Percentiles rank a stretch among this genome's conserved stretches.
Conservation (phyloP, 2,888 invertebrate species). For the Macrophya alboannulata region DNA sequence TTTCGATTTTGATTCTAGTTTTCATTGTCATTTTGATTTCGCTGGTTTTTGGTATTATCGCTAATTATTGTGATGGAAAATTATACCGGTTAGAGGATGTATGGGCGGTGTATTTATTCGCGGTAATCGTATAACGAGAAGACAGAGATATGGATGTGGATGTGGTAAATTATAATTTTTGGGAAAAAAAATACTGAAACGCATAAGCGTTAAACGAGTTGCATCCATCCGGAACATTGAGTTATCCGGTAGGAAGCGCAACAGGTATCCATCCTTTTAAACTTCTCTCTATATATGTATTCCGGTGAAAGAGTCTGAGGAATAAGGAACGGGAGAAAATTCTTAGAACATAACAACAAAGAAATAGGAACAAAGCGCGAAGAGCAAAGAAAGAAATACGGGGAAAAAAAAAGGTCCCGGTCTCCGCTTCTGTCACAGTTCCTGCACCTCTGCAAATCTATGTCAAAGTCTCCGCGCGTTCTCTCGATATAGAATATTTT, state of each 20-base stretch:
- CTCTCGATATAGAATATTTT: not conserved
- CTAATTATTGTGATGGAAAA: not conserved
- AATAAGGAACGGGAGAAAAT: conserved; percentile 61
- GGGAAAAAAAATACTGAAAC: conserved; percentile 28
- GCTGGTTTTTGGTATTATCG: not conserved
- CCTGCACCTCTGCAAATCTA: not conserved
- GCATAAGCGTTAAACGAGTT: conserved; percentile 50
- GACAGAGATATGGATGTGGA: not conserved
- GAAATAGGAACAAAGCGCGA: conserved; percentile 41
- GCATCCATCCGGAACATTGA: conserved; percentile 48
- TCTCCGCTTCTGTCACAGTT: not conserved
- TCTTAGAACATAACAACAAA: conserved; percentile 58
- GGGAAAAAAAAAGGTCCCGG: conserved; percentile 10
- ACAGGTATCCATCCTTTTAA: conserved; percentile 73
- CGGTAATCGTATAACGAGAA: not conserved
- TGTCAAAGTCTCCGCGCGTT: conserved; percentile 7
- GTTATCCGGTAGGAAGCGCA: conserved; percentile 64
- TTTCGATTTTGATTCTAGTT: not conserved
- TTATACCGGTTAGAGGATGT: not conserved
- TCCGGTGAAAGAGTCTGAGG: conserved; percentile 57
- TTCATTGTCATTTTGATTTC: not conserved
- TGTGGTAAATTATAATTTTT: not conserved
- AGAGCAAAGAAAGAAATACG: conserved; percentile 24
- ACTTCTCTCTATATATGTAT: conserved; percentile 70
- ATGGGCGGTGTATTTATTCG: not conserved